These are phyloP conservation scores for Conus canariensis DNA, from an alignment of 2,888 invertebrate genomes.

Conservation along the genomic window DNA sequence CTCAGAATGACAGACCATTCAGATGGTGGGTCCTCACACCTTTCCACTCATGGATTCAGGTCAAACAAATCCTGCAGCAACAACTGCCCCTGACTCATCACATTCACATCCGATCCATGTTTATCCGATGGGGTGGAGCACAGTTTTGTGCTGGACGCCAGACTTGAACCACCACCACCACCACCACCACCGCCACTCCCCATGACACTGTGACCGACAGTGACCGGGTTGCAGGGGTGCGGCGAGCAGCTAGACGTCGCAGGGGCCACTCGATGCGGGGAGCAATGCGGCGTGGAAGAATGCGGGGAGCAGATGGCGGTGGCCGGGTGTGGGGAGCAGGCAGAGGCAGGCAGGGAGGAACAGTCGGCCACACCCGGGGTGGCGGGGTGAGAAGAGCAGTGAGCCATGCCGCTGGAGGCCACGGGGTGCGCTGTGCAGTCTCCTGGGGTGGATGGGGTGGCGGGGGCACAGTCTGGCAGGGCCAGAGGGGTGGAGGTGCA, in stretches of 20 bases:
- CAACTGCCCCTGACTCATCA: constrained; percentile 2
- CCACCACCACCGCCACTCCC: neutral
- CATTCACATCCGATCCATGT: neutral
- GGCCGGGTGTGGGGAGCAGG: neutral
- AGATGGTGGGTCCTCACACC: neutral
- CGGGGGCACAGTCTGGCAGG: constrained; percentile 3
- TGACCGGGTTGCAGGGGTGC: neutral
- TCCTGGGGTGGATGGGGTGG: constrained; percentile 13
- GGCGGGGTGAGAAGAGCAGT: constrained; percentile 22
- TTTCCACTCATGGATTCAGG: neutral
- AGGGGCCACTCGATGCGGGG: neutral
- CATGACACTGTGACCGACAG: neutral
- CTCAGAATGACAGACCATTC: neutral
- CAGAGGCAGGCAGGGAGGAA: neutral
- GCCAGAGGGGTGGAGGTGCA: constrained; percentile 4
- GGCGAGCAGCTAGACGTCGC: constrained; percentile 7
- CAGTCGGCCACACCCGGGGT: constrained; percentile 20
- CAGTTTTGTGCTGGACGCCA: neutral
- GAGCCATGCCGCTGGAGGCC: neutral
- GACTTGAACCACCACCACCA: neutral
- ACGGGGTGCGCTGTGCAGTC: neutral
- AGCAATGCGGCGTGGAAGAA: neutral
- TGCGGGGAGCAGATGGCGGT: neutral
- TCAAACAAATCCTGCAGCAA: constrained; percentile 25
- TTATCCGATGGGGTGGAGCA: constrained; percentile 9